Base-by-base conservation (phyloP, 2,888 invertebrate species). In the Clistopyga incitator region DNA sequence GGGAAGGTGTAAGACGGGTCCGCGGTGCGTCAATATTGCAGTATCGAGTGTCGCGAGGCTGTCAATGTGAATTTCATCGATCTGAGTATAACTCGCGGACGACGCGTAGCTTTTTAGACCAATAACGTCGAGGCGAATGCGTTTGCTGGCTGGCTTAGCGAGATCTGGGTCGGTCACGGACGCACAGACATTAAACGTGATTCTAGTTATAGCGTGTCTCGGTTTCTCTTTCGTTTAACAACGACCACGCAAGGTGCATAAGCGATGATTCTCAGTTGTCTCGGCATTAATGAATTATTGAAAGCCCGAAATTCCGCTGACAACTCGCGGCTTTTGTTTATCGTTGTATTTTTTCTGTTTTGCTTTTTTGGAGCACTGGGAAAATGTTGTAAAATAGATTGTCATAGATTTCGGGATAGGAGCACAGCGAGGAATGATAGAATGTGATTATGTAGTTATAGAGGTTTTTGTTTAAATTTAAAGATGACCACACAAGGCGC, bases 101-200 rank as follows among this genome's bases (percentile, higher is more conserved):
- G 38, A 8, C 15, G 18, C 29, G 20, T 20, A 3, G 38, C 10
- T 18, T 18, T 10, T 45, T 15, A 45, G 15, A 8, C n/a, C 2
- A 59, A 54, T 23, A 25, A 72, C 45, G 72, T 25, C n/a, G 54
- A 29, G 29, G 47, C 47, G 29, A 59, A 47, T 18, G 47, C 29
- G 61, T 61, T 23, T 10, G 64, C 38, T 64, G 10, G 34, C 18
- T 38, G 64, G n/a, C 15, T 20, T 45, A 20, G 47, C 25, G 34
- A 29, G 47, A 74, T 74, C 72, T 74, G 72, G 72, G 72, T 74
- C 64, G 64, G 64, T 64, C 64, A 20, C 72, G 72, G 61, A 61
- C 72, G 72, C 72, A 34, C 45, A 15, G 38, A 61, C 45, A 25
- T 61, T 18, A 45, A 77, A 59, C 54, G 56, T 47, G 45, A 68